Evolutionary conservation across 2,797 vertebrate species (phyloP), one percentile per base, ranked within the genome.

Genomic region (Helicolenus hilgendorfi): DNA sequence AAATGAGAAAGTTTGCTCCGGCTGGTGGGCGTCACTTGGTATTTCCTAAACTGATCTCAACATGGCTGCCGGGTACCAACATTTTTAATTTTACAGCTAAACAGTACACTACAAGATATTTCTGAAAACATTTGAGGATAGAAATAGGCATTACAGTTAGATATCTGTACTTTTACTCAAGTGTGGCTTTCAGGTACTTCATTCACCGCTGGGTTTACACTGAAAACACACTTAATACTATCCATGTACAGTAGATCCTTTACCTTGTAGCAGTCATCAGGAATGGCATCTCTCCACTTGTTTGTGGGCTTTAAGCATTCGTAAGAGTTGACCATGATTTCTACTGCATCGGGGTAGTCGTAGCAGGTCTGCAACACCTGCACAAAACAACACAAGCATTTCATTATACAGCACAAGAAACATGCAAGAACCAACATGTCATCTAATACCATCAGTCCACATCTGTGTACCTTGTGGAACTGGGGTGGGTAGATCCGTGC

Each of bases 321-420:
- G 0, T 99, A 99, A 18, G 97, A 97, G 84, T 99, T 99, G 70
- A 98, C 93, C 2, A 99, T 94, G 33, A 99, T 93, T 91, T 99
- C 99, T 8, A 99, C 93, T 1, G 97, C 98, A 84, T 92, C 97
- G 27, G 98, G 98, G 74, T 92, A 97, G 80, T 98, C 96, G 60
- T 98, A 94, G 79, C 98, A 99, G 69, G 97, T 95, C 95, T 99
- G 97, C 78, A 99, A 93, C 84, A 99, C 99, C 99, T 99, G 90
- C 10, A 63, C 5, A 84, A n/a, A 72, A 86, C 56, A 83, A 76
- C 4, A 65, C 29, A 38, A 36, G 14, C 3, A 26, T 20, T 22
- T 31, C 3, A 53, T 3, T 10, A 26, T 53, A 55, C 36, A 59
- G 75, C 65, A 36, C 24, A 49, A 22, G 1, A 45, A 27, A 5